Conservation (phyloP, 1,140 invertebrate genomes). For the Eriosoma lanigerum region DNA sequence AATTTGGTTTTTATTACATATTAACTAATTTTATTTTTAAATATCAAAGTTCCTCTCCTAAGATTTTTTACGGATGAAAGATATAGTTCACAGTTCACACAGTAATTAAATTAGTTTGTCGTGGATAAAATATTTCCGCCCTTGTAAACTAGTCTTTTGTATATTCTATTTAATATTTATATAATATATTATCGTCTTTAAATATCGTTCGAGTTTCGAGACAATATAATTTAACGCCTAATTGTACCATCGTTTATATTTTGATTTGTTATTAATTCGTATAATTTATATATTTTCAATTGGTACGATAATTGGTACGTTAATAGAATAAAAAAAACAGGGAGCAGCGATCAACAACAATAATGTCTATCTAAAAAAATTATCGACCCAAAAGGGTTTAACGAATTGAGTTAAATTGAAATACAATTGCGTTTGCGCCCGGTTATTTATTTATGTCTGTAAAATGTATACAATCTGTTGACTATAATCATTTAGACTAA, state of each 20-base stretch:
- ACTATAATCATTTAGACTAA: too few species aligned
- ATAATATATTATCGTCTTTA: not conserved
- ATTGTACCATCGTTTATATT: not conserved
- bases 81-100: too few species aligned
- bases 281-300: not conserved
- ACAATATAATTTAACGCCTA: not conserved
- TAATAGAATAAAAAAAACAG: too few species aligned
- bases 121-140: too few species aligned
- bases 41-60: too few species aligned
- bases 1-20: too few species aligned
- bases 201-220: not conserved
- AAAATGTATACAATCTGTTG: too few species aligned
- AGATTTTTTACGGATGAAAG: too few species aligned
- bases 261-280: constrained; percentile 3
- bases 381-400: not conserved
- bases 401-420: constrained; percentile 26
- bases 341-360: not conserved
- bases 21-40: too few species aligned
- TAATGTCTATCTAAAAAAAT: not conserved
- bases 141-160: too few species aligned
- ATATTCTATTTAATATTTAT: not conserved
- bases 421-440: not conserved
- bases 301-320: not conserved
- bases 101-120: too few species aligned
- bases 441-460: not conserved